Percentiles rank a stretch among this genome's conserved stretches.
Evolutionary conservation across 1,140 invertebrate species (phyloP).

Genomic region (Ceratoteleas bidentatus): DNA sequence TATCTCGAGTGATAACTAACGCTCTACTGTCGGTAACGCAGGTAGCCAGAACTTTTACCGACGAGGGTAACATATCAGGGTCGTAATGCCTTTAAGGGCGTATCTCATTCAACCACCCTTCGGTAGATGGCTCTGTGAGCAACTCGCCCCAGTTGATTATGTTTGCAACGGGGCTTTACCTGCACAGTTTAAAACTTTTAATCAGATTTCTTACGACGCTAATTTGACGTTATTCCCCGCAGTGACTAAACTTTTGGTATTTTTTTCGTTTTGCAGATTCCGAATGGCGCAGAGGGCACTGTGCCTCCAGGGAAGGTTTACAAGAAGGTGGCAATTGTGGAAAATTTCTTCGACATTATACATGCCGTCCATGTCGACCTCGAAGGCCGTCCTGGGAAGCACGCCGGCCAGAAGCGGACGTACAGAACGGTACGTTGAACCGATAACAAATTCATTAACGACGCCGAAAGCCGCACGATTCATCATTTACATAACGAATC

Average conservation of each 20-base stretch:
- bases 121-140: conserved; percentile 43
- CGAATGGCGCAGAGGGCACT: conserved; percentile 80
- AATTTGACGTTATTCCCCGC: too few species aligned
- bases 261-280: conserved; percentile 72
- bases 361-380: conserved; percentile 96
- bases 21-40: conserved; percentile 28
- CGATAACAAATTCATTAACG: conserved; percentile 23
- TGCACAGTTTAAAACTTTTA: background rate
- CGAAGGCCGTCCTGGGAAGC: conserved; percentile 93
- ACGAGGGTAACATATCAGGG: conserved; percentile 1
- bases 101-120: conserved; percentile 37
- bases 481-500: conserved; percentile 25
- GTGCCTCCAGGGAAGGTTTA: conserved; percentile 85
- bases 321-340: conserved; percentile 96
- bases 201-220: too few species aligned
- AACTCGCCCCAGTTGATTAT: background rate
- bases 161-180: background rate
- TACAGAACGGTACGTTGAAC: conserved; percentile 93
- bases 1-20: conserved; percentile 3
- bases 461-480: conserved; percentile 4
- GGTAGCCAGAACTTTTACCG: too few species aligned
- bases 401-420: conserved; percentile 97
- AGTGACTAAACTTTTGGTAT: background rate
- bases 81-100: conserved; percentile 7
- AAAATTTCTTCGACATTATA: conserved; percentile 98